Percentiles rank a stretch among this genome's conserved stretches.
Evolutionary conservation across 2,113 vertebrate species (phyloP).

Genomic region (Ammodytes dubius): DNA sequence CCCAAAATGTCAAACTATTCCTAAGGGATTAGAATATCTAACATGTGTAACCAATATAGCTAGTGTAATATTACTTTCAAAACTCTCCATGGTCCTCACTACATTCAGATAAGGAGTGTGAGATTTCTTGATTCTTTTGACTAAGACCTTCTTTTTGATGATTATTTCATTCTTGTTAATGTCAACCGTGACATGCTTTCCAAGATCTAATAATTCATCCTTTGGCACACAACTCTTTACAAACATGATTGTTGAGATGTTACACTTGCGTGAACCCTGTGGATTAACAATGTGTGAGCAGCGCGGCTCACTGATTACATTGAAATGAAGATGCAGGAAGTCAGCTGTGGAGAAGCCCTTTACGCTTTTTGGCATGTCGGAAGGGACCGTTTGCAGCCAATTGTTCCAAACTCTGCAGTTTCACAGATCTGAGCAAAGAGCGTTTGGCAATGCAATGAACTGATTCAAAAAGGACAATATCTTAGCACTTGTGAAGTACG

Average conservation of each 20-base stretch:
- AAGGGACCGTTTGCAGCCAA: conserved; percentile 46
- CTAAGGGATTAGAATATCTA: background rate
- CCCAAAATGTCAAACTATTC: too few relatives aligned
- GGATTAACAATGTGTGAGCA: conserved; percentile 67
- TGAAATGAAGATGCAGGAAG: conserved; percentile 66
- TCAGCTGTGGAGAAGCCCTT: conserved; percentile 72
- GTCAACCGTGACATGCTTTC: conserved; percentile 35
- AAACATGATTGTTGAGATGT: conserved; percentile 66
- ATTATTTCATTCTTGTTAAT: conserved; percentile 34
- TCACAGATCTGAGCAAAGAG: conserved; percentile 51
- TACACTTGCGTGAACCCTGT: conserved; percentile 61
- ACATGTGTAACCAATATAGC: background rate
- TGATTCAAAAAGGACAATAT: conserved; percentile 47
- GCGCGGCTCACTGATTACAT: conserved; percentile 62
- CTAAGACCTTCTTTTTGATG: conserved; percentile 9
- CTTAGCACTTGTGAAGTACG: conserved; percentile 11
- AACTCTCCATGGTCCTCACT: background rate
- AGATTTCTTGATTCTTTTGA: conserved; percentile 4
- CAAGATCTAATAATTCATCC: conserved; percentile 48
- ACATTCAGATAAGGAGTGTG: background rate
- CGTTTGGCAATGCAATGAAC: conserved; percentile 40
- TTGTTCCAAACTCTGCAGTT: conserved; percentile 62
- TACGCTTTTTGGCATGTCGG: conserved; percentile 51
- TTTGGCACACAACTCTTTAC: conserved; percentile 47
- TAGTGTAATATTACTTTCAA: background rate